These are phyloP conservation scores for Chaetodon trifasciatus DNA, from an alignment of 2,797 vertebrate genomes.

Conservation along the genomic window DNA sequence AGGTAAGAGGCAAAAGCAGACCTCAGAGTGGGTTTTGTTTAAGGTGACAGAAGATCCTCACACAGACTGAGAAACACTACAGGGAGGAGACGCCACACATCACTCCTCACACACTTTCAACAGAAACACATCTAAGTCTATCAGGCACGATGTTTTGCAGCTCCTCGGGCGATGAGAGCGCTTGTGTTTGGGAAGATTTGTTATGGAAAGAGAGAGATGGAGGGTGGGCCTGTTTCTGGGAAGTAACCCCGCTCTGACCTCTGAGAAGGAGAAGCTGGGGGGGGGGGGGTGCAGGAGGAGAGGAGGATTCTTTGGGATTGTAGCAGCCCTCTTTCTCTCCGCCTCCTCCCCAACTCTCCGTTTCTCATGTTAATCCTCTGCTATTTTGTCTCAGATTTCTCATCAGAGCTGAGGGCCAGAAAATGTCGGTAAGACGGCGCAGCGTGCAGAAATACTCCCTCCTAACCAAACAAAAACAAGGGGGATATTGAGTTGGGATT, in stretches of 20 bases:
- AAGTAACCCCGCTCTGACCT: constrained; percentile 78
- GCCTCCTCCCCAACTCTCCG: constrained; percentile 13
- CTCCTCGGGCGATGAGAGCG: constrained; percentile 17
- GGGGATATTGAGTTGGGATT: constrained; percentile 27
- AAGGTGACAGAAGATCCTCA: not conserved
- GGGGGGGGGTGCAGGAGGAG: constrained; percentile 41
- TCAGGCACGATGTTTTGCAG: not conserved
- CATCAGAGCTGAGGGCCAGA: constrained; percentile 30
- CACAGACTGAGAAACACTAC: not conserved
- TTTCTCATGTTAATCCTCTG: constrained; percentile 55
- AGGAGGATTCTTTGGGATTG: constrained; percentile 54
- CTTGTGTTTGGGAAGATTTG: constrained; percentile 65
- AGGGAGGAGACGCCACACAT: not conserved
- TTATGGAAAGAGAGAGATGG: constrained; percentile 66
- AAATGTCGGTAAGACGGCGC: constrained; percentile 29
- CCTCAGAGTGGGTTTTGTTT: not conserved
- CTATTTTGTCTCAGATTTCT: constrained; percentile 67
- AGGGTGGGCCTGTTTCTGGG: constrained; percentile 75
- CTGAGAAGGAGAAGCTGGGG: constrained; percentile 36
- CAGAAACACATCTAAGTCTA: constrained; percentile 5
- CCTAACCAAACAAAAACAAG: constrained; percentile 68
- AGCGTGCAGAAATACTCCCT: constrained; percentile 24
- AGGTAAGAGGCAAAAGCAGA: not conserved
- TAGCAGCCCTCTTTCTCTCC: constrained; percentile 21
- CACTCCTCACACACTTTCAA: constrained; percentile 25